Percentiles rank a stretch among this genome's conserved stretches.
phyloP scores from a whole-genome alignment of 2,113 vertebrate species.

The Anhinga rufa region DNA sequence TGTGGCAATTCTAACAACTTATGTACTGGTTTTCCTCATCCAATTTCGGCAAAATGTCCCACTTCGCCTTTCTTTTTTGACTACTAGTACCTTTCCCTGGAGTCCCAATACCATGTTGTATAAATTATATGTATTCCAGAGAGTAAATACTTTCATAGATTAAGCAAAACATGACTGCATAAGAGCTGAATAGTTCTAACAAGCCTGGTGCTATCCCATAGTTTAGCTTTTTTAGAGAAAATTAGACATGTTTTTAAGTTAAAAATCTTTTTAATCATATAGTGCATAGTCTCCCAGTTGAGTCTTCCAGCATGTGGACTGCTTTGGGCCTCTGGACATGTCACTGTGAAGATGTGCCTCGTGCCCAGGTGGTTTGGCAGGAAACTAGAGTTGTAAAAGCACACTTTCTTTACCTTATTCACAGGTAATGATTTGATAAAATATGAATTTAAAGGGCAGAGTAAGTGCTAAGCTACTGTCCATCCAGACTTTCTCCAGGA shows the following conservation, averaged over 20 bases:
- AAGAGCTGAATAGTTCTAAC: background rate
- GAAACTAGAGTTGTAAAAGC: background rate
- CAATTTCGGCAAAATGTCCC: background rate
- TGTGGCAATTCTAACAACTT: background rate
- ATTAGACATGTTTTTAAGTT: background rate
- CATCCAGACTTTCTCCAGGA: background rate
- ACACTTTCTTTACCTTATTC: background rate
- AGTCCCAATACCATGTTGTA: background rate
- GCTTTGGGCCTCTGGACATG: background rate
- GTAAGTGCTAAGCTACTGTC: background rate
- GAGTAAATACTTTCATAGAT: background rate
- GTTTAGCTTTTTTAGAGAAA: background rate
- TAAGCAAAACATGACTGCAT: background rate
- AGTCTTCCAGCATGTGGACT: background rate
- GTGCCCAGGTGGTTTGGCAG: background rate
- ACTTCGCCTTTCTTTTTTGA: background rate
- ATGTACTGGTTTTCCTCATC: background rate
- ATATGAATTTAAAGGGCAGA: background rate
- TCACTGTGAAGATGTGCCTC: background rate
- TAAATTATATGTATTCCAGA: background rate
- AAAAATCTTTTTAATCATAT: background rate
- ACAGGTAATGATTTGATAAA: background rate
- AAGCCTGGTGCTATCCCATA: background rate
- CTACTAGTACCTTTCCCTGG: background rate
- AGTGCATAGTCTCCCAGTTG: background rate